Base-by-base conservation (phyloP, 2,888 invertebrate species). In the Vanessa cardui region DNA sequence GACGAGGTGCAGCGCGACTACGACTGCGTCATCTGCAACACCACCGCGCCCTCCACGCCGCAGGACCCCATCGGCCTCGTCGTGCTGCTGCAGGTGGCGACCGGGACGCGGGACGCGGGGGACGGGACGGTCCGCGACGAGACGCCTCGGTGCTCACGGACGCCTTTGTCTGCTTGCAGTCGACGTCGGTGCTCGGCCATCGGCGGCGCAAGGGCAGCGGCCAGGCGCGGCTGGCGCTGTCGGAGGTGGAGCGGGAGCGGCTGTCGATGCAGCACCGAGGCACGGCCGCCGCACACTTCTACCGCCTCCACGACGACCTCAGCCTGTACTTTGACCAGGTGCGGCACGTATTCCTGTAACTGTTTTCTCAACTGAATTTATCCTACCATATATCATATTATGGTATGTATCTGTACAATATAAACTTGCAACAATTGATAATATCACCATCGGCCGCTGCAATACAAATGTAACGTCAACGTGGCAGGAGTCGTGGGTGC, bases 1-100 rank as follows among this genome's bases (percentile, higher is more conserved):
- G 94, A 94, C 74, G 94, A 94, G 78, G 94, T 94, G 18, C 94
- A 95, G 75, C 94, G 94, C 76, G 97, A 97, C 86, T 98, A 98
- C 89, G 97, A 98, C 88, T 99, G 99, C 92, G 98, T 98, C 72
- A 99, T 99, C 78, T 99, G 99, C 88, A 98, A 97, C 91, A 97
- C 97, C 83, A 97, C 97, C 70, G 96, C 97, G 46, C 95, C 97
- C 21, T 97, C 97, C 80, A 96, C 96, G 0, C 95, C 96, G 73
- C 95, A 96, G 16, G 89, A 92, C 74, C 92, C 90, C 65, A 96
- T 99, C 85, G 98, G 98, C 0, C 93, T 98, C 56, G 98, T 98
- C 4, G 97, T 98, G 60, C 93, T 99, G 64, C 95, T 98, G 70
- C 96, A 96, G 90, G 95, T 95, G 18, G n/a, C n/a, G n/a, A n/a